Evolutionary conservation across 2,113 vertebrate genomes (phyloP), one percentile per base, ranked within the genome.

Genomic region (Chaetura pelagica): DNA sequence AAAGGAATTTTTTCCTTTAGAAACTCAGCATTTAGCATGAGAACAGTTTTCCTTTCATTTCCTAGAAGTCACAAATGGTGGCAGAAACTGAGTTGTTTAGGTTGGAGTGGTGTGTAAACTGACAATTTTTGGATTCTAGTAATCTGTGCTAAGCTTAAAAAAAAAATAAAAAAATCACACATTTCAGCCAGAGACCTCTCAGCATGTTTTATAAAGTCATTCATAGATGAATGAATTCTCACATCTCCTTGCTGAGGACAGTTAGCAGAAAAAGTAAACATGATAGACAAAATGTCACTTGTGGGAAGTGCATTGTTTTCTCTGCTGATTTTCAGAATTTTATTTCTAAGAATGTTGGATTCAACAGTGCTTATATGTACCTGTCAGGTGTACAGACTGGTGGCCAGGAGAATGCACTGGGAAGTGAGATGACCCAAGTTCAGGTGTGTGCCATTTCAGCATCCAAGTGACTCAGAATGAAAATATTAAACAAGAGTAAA

Each of bases 151-250:
- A 84, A 84, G 61, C 6, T 71, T 57, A 40, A 54, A 40, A 48
- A 44, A 24, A 67, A 51, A 69, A 38, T 3, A 32, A 29, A 51
- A 68, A 71, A 55, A 49, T 77, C 71, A 80, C 66, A 83, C 16
- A 10, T 95, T 94, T 91, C 57, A 83, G 29, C 59, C 34, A 1
- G 54, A 79, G 74, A 89, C 35, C 73, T 89, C 91, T 93, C 82
- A 80, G 82, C 38, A n/a, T 52, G 75, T 76, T 95, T 88, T 63
- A 83, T 54, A 93, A 96, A 80, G 90, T 93, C 46, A 54, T 93
- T 94, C 82, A 71, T 93, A 95, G 84, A 91, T 87, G 51, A 96
- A 96, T 87, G 91, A 91, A 85, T 91, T 87, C 87, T 94, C 59
- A 74, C 34, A 30, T 68, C 86, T 96, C 34, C 63, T 94, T 93